Conservation (phyloP, 2,113 vertebrate species). For the Globicephala melas region DNA sequence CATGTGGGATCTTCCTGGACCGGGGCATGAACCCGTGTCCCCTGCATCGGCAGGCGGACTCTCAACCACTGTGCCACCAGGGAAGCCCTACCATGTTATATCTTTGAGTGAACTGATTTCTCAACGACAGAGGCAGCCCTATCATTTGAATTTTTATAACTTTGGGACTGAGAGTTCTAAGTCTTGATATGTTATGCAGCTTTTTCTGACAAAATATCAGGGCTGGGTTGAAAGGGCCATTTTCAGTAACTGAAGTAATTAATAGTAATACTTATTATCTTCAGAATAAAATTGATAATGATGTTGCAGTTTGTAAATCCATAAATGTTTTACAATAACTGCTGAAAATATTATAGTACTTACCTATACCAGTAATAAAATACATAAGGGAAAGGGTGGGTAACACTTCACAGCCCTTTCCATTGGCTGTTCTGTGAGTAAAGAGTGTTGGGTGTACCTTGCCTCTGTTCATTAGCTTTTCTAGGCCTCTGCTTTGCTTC, state of each 20-base stretch:
- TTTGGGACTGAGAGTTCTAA: not conserved
- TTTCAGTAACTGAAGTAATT: not conserved
- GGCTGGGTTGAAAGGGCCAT: not conserved
- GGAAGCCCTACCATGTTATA: not conserved
- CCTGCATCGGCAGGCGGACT: too few relatives aligned
- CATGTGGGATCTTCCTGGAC: too few relatives aligned
- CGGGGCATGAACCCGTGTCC: too few relatives aligned
- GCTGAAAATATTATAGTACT: not conserved
- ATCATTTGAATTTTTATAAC: not conserved
- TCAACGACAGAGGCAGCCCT: not conserved
- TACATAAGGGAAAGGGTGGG: not conserved
- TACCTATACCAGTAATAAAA: not conserved
- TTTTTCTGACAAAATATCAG: constrained; percentile 6
- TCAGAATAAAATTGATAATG: not conserved
- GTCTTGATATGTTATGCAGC: not conserved
- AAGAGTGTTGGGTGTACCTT: not conserved
- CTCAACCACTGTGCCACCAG: too few relatives aligned
- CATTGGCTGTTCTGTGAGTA: not conserved
- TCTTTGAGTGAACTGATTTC: not conserved
- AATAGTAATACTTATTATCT: not conserved
- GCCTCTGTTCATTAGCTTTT: not conserved
- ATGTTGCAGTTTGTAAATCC: not conserved
- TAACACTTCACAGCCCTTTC: not conserved
- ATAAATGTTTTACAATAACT: not conserved
- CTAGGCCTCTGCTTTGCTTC: not conserved